Evolutionary conservation across 2,888 invertebrate species (phyloP), one percentile per base, ranked within the genome.

Genomic region (Clostera curtula): DNA sequence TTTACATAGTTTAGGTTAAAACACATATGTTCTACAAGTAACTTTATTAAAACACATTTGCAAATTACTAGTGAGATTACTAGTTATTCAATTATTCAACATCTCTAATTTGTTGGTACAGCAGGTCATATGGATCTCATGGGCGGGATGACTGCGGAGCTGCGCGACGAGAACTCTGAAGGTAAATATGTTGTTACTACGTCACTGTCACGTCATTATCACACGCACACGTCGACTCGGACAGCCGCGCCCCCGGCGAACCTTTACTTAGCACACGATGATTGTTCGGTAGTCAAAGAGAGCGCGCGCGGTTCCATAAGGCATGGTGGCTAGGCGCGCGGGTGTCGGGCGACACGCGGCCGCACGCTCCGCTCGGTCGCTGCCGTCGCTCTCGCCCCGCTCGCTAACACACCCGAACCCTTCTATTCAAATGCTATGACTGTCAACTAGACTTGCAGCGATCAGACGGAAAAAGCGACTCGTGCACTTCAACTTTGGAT

Each of bases 191-290:
- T 28, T 38, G 12, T 35, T 40, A 36, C 44, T 33, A n/a, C 56
- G 37, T 64, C 62, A 69, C 62, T 59, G 49, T 71, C 71, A 75
- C 69, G 57, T 69, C 72, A 76, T 74, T 55, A 45, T 74, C 69
- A 76, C 80, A 79, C 72, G 77, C 79, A 79, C 80, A 73, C 65
- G 76, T 76, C 77, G 75, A 75, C 68, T 79, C 79, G 77, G 76
- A 79, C 82, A 80, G 79, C 82, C 82, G 82, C 82, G 82, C 82
- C 82, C 82, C 82, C 80, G 82, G 80, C 79, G 75, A 75, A 72
- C 74, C 76, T 69, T 59, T 49, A 45, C 60, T 32, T 36, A 50
- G 43, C 35, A 43, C 35, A 32, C 42, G 34, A 38, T 30, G 36
- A 34, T 31, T 30, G 31, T 40, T 50, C 55, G 56, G 60, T 49